Base-by-base conservation (phyloP, 2,888 invertebrate species). In the Ochropleura plecta region DNA sequence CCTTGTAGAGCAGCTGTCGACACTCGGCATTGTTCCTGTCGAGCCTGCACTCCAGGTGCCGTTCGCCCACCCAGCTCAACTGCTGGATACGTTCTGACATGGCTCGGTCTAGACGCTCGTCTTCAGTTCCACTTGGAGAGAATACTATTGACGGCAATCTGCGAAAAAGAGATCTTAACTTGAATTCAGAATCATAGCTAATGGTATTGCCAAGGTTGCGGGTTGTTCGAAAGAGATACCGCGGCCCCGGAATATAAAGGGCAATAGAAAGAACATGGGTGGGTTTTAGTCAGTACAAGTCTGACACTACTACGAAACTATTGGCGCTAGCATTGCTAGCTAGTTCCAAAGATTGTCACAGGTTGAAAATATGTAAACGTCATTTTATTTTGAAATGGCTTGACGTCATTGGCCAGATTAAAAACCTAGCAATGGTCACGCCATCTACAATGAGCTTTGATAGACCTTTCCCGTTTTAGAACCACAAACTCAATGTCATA, bases 61-160 rank as follows among this genome's bases (percentile, higher is more conserved):
- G 98, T 69, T 99, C 98, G 76, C 99, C 99, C 12, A 99, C 98
- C 99, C 99, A 99, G 93, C 99, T 98, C 73, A 99, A 96, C 91
- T 99, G 98, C 66, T 99, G 98, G 89, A 99, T 99, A 76, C 99
- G 98, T 84, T 98, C 98, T 90, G 99, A 99, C 91, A 99, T 98
- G 62, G 97, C 97, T 57, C 99, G 97, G 97, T 99, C 99, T 88
- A 98, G 98, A 85, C 99, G 99, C 95, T 99, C 99, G 91, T 99
- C 99, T 59, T 98, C 98, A 0, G 99, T 99, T 57, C 98, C 98
- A 68, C 97, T 97, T 0, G 99, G 99, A 83, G 99, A 99, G 94
- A 99, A 99, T 60, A 99, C 95, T 71, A 96, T 92, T 5, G 94
- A 95, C 12, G 96, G 95, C 12, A 95, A 68, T 62, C 96, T 96